A percentile compares a stretch with the other conserved stretches of the same genome.
Conservation (phyloP, 2,113 vertebrate species). For the Gorsachius goisagi region DNA sequence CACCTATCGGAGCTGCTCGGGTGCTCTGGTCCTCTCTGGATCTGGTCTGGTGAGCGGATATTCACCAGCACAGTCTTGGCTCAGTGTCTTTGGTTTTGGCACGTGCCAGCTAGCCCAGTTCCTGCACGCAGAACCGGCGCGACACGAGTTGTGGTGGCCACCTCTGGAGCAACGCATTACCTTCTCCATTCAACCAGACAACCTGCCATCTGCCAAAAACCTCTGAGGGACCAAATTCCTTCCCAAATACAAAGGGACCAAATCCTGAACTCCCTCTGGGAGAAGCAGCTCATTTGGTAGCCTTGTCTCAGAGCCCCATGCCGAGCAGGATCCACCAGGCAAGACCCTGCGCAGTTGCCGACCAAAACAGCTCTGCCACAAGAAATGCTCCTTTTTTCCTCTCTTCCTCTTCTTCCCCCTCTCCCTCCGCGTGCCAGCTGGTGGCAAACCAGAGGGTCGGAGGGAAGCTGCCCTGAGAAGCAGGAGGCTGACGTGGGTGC, state of each 20-base stretch:
- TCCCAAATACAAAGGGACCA: background rate
- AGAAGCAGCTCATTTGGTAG: background rate
- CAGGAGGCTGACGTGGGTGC: background rate
- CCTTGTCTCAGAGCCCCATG: background rate
- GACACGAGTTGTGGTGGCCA: background rate
- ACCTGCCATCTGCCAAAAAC: accelerated
- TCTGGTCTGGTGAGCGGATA: background rate
- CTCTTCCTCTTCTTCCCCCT: background rate
- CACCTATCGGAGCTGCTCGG: background rate
- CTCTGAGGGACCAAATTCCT: background rate
- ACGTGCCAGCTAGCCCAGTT: background rate
- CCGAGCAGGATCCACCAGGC: no score
- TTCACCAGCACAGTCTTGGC: background rate
- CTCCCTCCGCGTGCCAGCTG: background rate
- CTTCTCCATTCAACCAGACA: background rate
- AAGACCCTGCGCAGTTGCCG: background rate
- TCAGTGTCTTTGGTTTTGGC: background rate
- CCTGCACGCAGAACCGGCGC: background rate
- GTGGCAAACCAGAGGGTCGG: background rate
- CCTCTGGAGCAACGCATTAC: background rate
- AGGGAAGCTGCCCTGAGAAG: background rate
- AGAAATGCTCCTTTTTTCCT: background rate
- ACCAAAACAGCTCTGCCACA: background rate
- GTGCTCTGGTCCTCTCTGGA: background rate
- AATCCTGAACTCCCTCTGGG: background rate